Percentiles rank a stretch among this genome's conserved stretches.
These are phyloP conservation scores for Dasypus novemcinctus DNA, from an alignment of 2,113 vertebrate species.

Conservation along the genomic window DNA sequence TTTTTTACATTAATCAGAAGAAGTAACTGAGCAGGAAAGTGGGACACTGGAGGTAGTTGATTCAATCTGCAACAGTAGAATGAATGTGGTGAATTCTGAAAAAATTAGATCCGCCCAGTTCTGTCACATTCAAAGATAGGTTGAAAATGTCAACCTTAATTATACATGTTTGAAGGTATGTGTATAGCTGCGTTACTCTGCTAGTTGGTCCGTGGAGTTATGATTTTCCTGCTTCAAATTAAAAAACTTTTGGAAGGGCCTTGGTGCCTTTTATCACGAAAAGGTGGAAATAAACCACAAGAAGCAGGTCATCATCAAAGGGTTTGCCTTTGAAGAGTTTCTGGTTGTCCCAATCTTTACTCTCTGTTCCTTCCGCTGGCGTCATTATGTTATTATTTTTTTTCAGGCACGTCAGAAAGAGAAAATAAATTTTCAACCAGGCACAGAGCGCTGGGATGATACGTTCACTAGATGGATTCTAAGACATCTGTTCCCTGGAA, in stretches of 20 bases:
- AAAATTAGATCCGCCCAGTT: rapidly evolving
- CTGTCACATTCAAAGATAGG: neutral
- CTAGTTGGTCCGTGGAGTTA: neutral
- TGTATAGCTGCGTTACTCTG: rapidly evolving
- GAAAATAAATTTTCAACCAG: neutral
- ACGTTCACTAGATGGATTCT: too few relatives aligned
- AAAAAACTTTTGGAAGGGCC: neutral
- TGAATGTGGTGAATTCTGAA: neutral
- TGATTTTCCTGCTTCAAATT: neutral
- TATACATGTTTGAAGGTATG: neutral
- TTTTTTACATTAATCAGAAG: neutral
- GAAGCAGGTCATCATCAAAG: too few relatives aligned
- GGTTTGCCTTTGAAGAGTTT: neutral
- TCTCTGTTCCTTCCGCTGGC: neutral
- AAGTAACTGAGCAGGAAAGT: neutral
- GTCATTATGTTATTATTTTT: neutral
- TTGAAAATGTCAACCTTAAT: neutral
- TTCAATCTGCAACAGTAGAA: neutral
- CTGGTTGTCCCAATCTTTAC: too few relatives aligned
- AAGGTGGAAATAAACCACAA: neutral
- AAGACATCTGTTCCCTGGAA: neutral
- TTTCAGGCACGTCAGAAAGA: neutral
- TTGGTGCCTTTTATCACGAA: neutral
- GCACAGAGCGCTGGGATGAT: too few relatives aligned
- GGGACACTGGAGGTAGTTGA: rapidly evolving